A percentile compares a stretch with the other conserved stretches of the same genome.
These are phyloP conservation scores for Leiothrix lutea DNA, from an alignment of 2,113 vertebrate genomes.

Conservation along the genomic window DNA sequence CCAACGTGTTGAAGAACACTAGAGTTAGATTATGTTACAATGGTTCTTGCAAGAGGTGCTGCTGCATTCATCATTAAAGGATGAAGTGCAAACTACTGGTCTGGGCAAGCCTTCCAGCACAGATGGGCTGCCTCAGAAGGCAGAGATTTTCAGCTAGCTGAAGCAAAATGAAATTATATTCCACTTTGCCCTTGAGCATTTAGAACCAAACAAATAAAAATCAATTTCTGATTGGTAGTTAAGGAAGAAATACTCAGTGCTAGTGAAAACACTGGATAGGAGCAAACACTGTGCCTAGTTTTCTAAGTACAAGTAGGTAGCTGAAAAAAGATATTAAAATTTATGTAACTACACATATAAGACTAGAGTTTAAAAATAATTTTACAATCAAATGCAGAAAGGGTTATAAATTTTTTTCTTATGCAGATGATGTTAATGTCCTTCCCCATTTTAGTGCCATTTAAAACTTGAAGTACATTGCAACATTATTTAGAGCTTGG, in stretches of 20 bases:
- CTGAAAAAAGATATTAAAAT: neutral
- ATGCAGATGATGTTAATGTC: neutral
- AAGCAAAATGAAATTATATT: neutral
- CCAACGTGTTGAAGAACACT: neutral
- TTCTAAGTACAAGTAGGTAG: neutral
- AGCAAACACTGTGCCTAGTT: neutral
- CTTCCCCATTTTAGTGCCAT: neutral
- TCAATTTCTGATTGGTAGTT: neutral
- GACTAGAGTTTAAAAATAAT: neutral
- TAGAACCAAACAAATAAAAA: constrained; percentile 2
- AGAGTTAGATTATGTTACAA: neutral
- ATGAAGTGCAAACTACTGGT: neutral
- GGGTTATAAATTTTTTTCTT: neutral
- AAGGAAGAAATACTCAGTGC: neutral
- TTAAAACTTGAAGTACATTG: neutral
- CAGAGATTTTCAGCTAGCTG: neutral
- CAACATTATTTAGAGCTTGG: neutral
- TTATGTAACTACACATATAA: neutral
- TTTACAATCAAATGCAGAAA: neutral
- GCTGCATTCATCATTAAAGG: neutral
- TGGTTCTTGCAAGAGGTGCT: neutral
- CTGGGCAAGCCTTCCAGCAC: neutral
- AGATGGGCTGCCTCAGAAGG: neutral
- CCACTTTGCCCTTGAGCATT: neutral
- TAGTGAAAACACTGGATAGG: neutral